Percentiles rank a stretch among this genome's conserved stretches.
Conservation (phyloP, 2,797 vertebrate species). For the Sandelia bainsii region DNA sequence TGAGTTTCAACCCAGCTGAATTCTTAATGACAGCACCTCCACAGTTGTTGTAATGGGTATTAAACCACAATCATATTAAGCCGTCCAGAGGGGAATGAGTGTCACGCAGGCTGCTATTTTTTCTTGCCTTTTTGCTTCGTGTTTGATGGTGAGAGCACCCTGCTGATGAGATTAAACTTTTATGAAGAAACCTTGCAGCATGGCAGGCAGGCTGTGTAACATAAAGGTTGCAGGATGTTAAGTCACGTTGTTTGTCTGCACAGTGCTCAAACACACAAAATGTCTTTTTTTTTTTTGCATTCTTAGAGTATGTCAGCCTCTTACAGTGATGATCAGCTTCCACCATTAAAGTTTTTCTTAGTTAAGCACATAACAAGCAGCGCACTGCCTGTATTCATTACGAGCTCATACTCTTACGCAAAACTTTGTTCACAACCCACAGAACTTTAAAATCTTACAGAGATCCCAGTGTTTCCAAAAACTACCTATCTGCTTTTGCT, state of each 20-base stretch:
- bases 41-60: conserved; percentile 45
- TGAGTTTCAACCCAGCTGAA: conserved; percentile 34
- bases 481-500: no score
- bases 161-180: conserved; percentile 16
- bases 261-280: no score
- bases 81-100: conserved; percentile 7
- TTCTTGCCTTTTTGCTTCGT: conserved; percentile 7
- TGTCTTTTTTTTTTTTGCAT: no score
- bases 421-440: neutral
- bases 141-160: neutral
- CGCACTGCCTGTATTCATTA: neutral
- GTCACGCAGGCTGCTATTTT: conserved; percentile 24
- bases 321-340: neutral
- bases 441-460: neutral
- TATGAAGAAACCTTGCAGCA: neutral
- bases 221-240: neutral
- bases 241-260: neutral
- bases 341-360: neutral
- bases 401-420: neutral
- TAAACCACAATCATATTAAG: conserved; percentile 58
- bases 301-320: no score
- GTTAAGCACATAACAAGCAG: neutral
- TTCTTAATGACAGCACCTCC: conserved; percentile 50
- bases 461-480: neutral
- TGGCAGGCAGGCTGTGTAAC: neutral